phyloP scores from a whole-genome alignment of 1,140 invertebrate species.

The Matsumurasca onukii region DNA sequence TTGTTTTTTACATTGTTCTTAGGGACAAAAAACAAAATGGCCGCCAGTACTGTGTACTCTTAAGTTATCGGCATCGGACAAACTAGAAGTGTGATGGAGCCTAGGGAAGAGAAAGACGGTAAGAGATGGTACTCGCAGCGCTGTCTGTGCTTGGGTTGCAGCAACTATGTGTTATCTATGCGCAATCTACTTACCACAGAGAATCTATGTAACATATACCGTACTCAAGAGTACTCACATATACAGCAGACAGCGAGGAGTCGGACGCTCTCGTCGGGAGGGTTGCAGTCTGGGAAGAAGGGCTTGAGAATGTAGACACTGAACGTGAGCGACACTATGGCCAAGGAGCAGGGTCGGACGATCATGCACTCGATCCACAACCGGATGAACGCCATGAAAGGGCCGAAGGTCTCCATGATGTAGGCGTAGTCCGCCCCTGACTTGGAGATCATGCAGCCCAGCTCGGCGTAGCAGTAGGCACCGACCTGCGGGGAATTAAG shows the following conservation, averaged over 20 bases:
- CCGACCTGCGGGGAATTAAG: constrained; percentile 65
- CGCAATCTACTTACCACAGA: too few species aligned
- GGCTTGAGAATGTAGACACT: constrained; percentile 91
- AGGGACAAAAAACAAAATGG: too few species aligned
- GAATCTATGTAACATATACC: too few species aligned
- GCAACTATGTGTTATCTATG: too few species aligned
- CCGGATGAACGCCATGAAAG: constrained; percentile 90
- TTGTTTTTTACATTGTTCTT: too few species aligned
- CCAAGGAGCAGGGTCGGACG: constrained; percentile 91
- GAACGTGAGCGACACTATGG: constrained; percentile 93
- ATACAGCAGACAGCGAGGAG: constrained; percentile 90
- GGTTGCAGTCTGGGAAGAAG: constrained; percentile 84
- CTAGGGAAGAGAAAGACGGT: too few species aligned
- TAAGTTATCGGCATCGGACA: too few species aligned
- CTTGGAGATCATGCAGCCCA: constrained; percentile 94
- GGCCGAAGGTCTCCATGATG: constrained; percentile 95
- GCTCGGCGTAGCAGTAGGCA: constrained; percentile 91
- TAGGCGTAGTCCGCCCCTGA: constrained; percentile 96
- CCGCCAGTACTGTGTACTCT: too few species aligned
- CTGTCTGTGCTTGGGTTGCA: too few species aligned
- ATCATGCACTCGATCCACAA: constrained; percentile 99
- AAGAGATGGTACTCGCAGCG: too few species aligned
- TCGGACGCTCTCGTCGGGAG: constrained; percentile 76
- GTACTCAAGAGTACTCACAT: constrained; percentile 76
- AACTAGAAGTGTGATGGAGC: too few species aligned